Percentiles rank a stretch among this genome's conserved stretches.
phyloP scores from a whole-genome alignment of 2,888 invertebrate species.

The Onthophagus sagittarius region DNA sequence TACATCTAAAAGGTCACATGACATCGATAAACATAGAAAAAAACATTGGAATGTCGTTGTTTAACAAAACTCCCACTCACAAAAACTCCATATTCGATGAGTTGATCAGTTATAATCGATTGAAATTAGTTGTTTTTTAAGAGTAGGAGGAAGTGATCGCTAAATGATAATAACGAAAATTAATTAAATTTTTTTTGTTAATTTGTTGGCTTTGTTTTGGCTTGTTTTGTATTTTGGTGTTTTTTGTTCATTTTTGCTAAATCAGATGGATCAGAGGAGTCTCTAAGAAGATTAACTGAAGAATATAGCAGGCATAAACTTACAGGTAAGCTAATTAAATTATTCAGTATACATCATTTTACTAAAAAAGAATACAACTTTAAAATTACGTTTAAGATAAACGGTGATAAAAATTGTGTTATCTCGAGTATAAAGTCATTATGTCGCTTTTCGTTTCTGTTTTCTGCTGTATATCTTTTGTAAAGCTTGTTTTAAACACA shows the following conservation, averaged over 20 bases:
- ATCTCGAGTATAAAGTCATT: not conserved
- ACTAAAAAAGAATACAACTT: not conserved
- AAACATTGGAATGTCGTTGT: not conserved
- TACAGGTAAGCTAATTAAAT: constrained; percentile 38
- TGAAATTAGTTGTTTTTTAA: not conserved
- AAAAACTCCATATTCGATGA: not conserved
- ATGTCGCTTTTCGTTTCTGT: no score
- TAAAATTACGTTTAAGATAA: not conserved
- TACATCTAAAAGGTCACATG: not conserved
- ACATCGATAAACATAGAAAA: not conserved
- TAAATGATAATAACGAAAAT: not conserved
- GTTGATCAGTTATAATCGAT: not conserved
- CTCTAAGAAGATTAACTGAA: constrained; percentile 37
- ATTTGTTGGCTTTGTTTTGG: constrained; percentile 7
- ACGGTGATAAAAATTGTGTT: not conserved
- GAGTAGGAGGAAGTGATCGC: constrained; percentile 8
- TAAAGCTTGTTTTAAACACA: not conserved
- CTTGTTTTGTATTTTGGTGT: constrained; percentile 3
- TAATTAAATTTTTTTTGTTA: not conserved
- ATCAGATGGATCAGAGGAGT: constrained; percentile 37
- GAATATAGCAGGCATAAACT: constrained; percentile 43
- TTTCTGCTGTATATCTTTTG: not conserved
- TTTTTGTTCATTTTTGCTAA: constrained; percentile 16
- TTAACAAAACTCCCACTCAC: not conserved
- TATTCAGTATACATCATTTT: not conserved